A percentile compares a stretch with the other conserved stretches of the same genome.
These are phyloP conservation scores for Drosophila asahinai DNA, from an alignment of 1,140 invertebrate species.

Conservation along the genomic window DNA sequence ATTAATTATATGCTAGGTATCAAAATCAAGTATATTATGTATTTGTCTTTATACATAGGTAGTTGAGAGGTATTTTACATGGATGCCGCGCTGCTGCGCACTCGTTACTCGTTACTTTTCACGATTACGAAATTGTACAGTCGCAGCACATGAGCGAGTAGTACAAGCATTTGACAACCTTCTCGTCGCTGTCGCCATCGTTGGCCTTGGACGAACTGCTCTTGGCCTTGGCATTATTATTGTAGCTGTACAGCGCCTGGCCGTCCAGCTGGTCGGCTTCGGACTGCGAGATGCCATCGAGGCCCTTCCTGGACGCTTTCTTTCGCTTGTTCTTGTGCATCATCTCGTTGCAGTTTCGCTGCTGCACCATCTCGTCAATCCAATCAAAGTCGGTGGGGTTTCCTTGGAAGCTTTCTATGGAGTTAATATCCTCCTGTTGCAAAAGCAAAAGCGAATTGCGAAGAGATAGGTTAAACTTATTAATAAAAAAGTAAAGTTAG, in stretches of 20 bases:
- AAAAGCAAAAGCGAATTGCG: too few relatives aligned
- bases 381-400: slow-evolving; percentile 66
- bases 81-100: background rate
- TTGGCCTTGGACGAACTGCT: slow-evolving; percentile 38
- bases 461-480: too few relatives aligned
- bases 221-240: slow-evolving; percentile 24
- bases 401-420: slow-evolving; percentile 69
- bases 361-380: slow-evolving; percentile 67
- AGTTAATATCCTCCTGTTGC: slow-evolving; percentile 78
- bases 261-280: slow-evolving; percentile 74
- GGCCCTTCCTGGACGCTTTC: slow-evolving; percentile 64
- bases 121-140: slow-evolving; percentile 76
- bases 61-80: slow-evolving; percentile 56
- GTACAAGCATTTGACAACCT: slow-evolving; percentile 82
- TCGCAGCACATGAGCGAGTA: slow-evolving; percentile 84
- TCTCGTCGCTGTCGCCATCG: slow-evolving; percentile 73
- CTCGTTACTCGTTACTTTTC: background rate
- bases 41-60: slow-evolving; percentile 39
- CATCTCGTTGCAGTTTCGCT: slow-evolving; percentile 63
- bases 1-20: slow-evolving; percentile 13
- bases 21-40: slow-evolving; percentile 21
- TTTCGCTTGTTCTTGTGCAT: slow-evolving; percentile 77
- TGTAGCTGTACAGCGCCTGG: slow-evolving; percentile 47
- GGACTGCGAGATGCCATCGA: slow-evolving; percentile 10
- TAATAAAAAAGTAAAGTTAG: too few relatives aligned